A percentile compares a stretch with the other conserved stretches of the same genome.
These are phyloP conservation scores for Cotesia glomerata DNA, from an alignment of 1,140 invertebrate species.

Conservation along the genomic window DNA sequence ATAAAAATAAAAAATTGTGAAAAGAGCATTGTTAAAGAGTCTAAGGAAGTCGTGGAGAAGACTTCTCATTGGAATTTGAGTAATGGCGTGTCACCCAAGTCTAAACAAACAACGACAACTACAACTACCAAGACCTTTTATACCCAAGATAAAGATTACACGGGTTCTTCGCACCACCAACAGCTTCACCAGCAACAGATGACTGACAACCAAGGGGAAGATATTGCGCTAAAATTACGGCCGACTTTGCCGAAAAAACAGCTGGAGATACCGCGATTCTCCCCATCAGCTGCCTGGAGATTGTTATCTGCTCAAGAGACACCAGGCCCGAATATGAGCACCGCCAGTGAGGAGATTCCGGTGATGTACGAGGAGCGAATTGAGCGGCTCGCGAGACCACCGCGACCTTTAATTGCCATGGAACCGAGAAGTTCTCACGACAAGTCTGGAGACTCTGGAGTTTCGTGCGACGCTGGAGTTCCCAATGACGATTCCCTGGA, in stretches of 20 bases:
- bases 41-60: slow-evolving; percentile 35
- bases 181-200: slow-evolving; percentile 31
- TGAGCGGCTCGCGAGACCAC: slow-evolving; percentile 62
- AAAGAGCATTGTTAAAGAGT: slow-evolving; percentile 36
- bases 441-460: slow-evolving; percentile 81
- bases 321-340: slow-evolving; percentile 50
- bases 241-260: slow-evolving; percentile 80
- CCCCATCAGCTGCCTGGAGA: slow-evolving; percentile 82
- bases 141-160: slow-evolving; percentile 56
- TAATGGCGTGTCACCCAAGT: slow-evolving; percentile 25
- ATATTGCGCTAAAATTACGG: slow-evolving; percentile 74
- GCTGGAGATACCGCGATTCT: slow-evolving; percentile 77
- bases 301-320: slow-evolving; percentile 66
- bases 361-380: slow-evolving; percentile 65
- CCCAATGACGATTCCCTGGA: slow-evolving; percentile 53
- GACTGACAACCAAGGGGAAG: slow-evolving; percentile 50
- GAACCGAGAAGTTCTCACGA: slow-evolving; percentile 63
- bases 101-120: slow-evolving; percentile 35
- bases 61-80: slow-evolving; percentile 38
- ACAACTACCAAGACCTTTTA: slow-evolving; percentile 74
- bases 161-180: slow-evolving; percentile 5
- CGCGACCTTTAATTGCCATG: slow-evolving; percentile 58
- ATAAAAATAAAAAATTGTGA: slow-evolving; percentile 36
- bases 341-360: slow-evolving; percentile 53
- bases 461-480: slow-evolving; percentile 75